Conservation (phyloP, 1,140 invertebrate species). For the Zaprionus nigranus region DNA sequence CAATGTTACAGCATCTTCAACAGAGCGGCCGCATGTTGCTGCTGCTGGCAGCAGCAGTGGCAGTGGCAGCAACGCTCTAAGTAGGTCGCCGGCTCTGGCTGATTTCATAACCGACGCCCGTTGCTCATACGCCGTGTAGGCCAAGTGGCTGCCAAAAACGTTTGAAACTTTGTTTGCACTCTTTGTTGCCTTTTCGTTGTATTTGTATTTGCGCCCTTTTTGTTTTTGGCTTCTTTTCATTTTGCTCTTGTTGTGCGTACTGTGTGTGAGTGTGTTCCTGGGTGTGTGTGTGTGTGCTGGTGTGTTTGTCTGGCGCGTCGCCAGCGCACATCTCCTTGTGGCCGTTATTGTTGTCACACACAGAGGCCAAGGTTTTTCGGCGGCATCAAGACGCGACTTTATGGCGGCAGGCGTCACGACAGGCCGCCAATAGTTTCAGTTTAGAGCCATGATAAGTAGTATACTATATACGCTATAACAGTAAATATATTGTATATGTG, state of each 20-base stretch:
- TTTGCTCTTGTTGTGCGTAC: neutral
- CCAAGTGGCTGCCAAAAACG: slow-evolving; percentile 43
- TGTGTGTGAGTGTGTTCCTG: slow-evolving; percentile 15
- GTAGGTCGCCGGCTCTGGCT: slow-evolving; percentile 36
- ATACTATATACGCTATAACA: slow-evolving; percentile 23
- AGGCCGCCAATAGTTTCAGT: slow-evolving; percentile 68
- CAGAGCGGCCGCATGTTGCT: slow-evolving; percentile 2
- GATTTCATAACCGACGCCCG: slow-evolving; percentile 39
- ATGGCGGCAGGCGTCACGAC: slow-evolving; percentile 60
- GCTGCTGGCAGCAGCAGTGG: neutral
- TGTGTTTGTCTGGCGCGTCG: slow-evolving; percentile 61
- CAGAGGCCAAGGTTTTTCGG: slow-evolving; percentile 73
- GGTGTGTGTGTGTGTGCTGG: slow-evolving; percentile 3
- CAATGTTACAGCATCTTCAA: slow-evolving; percentile 40
- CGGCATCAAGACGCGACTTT: slow-evolving; percentile 75
- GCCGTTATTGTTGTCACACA: slow-evolving; percentile 57
- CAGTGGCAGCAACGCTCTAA: slow-evolving; percentile 6
- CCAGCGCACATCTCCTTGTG: slow-evolving; percentile 60
- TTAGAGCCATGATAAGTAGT: slow-evolving; percentile 41
- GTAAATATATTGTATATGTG: slow-evolving; percentile 17
- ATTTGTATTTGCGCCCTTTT: slow-evolving; percentile 35
- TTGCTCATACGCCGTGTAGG: slow-evolving; percentile 40
- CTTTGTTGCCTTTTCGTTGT: slow-evolving; percentile 24
- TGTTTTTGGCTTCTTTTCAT: slow-evolving; percentile 10
- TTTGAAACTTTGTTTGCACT: slow-evolving; percentile 52